A percentile compares a stretch with the other conserved stretches of the same genome.
Conservation (phyloP, 2,888 invertebrate species). For the Drosophila infuscata region DNA sequence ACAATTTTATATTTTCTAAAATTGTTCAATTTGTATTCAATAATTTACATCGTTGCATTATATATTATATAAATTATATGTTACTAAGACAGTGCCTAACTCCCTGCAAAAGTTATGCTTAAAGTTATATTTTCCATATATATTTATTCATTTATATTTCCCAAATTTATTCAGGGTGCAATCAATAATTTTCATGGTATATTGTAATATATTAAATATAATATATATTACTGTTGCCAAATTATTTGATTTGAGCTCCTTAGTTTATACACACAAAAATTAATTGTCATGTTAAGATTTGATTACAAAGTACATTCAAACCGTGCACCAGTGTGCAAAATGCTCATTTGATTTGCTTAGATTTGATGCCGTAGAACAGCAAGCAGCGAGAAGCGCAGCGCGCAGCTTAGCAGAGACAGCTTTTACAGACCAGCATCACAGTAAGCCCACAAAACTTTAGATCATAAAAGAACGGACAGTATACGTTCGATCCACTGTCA, state of each 20-base stretch:
- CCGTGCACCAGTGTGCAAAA: constrained; percentile 28
- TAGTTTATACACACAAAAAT: neutral
- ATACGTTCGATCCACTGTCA: constrained; percentile 37
- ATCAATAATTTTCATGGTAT: neutral
- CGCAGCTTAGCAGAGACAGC: constrained; percentile 28
- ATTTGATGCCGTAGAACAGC: constrained; percentile 50
- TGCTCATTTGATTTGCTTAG: constrained; percentile 45
- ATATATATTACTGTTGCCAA: neutral
- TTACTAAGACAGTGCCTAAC: no score
- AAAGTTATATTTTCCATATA: neutral
- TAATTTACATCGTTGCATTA: neutral
- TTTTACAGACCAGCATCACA: constrained; percentile 41
- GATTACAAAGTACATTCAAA: neutral
- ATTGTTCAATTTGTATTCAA: neutral
- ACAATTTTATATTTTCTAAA: neutral
- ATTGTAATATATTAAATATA: neutral
- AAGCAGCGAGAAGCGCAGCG: constrained; percentile 16
- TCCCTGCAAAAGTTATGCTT: no score
- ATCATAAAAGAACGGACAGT: constrained; percentile 34
- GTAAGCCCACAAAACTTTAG: constrained; percentile 31
- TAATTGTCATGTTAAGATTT: neutral
- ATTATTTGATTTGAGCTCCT: no score
- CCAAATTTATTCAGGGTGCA: neutral
- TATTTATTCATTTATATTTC: neutral
- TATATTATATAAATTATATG: neutral